These are phyloP conservation scores for Hassar affinis DNA, from an alignment of 2,113 vertebrate genomes.

Conservation along the genomic window DNA sequence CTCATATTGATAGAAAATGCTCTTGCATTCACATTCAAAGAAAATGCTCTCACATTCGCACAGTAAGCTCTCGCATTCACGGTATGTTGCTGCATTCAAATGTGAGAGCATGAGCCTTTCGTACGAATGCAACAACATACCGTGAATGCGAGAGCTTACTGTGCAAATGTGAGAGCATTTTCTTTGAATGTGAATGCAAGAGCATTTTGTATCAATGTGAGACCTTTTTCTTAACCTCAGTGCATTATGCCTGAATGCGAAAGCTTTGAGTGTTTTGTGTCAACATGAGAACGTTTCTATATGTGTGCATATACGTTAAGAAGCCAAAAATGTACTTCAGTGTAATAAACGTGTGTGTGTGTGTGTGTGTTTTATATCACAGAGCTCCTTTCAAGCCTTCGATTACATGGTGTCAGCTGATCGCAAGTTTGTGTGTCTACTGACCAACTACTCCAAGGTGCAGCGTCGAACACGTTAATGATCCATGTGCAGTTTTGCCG, in stretches of 20 bases:
- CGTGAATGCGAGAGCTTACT: too few relatives aligned
- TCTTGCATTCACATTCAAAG: background rate
- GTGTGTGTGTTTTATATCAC: conserved; percentile 32
- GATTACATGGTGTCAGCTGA: conserved; percentile 86
- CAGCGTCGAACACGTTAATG: background rate
- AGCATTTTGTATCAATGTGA: background rate
- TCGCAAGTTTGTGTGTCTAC: conserved; percentile 79
- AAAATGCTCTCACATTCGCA: too few relatives aligned
- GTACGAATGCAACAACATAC: too few relatives aligned
- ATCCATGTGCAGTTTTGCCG: background rate
- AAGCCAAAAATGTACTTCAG: background rate
- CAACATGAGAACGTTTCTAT: background rate
- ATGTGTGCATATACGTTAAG: background rate
- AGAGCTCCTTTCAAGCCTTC: conserved; percentile 77
- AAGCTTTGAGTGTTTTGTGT: background rate
- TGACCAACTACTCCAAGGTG: conserved; percentile 93
- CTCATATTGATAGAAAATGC: background rate
- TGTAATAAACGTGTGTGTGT: background rate
- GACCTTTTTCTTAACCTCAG: too few relatives aligned
- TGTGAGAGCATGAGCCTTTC: too few relatives aligned
- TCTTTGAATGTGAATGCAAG: background rate
- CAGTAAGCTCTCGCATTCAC: too few relatives aligned
- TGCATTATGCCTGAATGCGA: background rate
- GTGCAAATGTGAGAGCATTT: background rate
- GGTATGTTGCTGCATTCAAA: too few relatives aligned